phyloP scores from a whole-genome alignment of 2,797 vertebrate genomes.

The Carapus acus region DNA sequence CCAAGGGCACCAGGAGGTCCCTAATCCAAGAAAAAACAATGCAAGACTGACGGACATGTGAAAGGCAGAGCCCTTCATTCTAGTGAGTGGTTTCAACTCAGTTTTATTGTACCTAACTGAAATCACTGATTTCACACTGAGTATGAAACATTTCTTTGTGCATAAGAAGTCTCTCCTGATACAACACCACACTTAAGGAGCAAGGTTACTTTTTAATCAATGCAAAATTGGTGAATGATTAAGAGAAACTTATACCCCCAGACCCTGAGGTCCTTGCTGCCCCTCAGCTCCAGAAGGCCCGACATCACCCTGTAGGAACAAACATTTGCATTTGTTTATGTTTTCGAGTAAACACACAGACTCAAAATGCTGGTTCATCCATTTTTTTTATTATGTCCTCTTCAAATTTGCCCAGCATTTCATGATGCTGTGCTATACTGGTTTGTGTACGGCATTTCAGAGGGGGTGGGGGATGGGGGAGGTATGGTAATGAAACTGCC shows the following conservation, averaged over 20 bases:
- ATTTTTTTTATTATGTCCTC: constrained; percentile 1
- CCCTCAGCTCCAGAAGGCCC: constrained; percentile 80
- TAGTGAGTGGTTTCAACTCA: too few species aligned
- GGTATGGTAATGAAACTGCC: background rate
- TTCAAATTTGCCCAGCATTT: constrained; percentile 19
- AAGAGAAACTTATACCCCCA: constrained; percentile 76
- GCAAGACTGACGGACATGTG: too few species aligned
- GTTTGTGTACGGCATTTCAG: too few species aligned
- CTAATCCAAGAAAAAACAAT: constrained; percentile 55
- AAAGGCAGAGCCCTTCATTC: too few species aligned
- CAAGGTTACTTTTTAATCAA: background rate
- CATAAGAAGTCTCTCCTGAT: too few species aligned
- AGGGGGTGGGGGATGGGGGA: background rate
- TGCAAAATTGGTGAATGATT: too few species aligned
- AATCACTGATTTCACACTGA: too few species aligned
- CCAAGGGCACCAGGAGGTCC: constrained; percentile 83
- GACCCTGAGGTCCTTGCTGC: constrained; percentile 81
- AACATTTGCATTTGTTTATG: constrained; percentile 30
- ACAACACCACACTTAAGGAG: constrained; percentile 22
- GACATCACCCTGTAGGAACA: constrained; percentile 78
- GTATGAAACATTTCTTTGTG: too few species aligned
- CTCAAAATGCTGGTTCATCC: background rate
- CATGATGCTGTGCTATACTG: constrained; percentile 2
- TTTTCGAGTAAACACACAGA: constrained; percentile 18
- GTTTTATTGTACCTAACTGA: too few species aligned